Evolutionary conservation across 2,888 invertebrate genomes (phyloP), one percentile per base, ranked within the genome.

Genomic region (Chloromyia formosa): DNA sequence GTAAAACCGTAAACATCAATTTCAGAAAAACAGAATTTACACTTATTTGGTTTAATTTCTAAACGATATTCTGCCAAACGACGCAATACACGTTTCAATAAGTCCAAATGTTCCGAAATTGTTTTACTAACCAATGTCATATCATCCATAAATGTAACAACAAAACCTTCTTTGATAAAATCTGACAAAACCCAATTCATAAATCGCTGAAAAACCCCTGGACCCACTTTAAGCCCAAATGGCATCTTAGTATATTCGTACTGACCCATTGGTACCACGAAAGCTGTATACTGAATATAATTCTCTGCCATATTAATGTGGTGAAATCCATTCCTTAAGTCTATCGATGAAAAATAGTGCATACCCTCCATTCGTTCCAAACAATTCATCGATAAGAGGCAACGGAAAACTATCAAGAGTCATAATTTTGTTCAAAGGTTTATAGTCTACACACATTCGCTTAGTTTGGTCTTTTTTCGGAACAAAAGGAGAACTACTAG

Each of bases 91-190:
- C 74, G 42, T 20, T 64, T 74, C 22, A 78, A 75, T 14, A 73
- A 74, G 40, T 75, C 58, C 18, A 79, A 74, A 76, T 78, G 78
- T 72, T 78, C 76, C 10, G 75, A 74, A 66, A 77, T 72, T 62
- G 77, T 71, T 61, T 77, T 73, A 14, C 77, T 78, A n/a, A 77
- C 78, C 10, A 80, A 75, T 45, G 80, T 53, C 10, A 81, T 75
- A 76, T 81, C 80, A 64, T 80, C 80, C 74, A 80, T 77, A 75
- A 80, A 80, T 23, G 80, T 75, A 1, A 77, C 60, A 16, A 79
- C 53, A 60, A 75, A 76, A 10, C 77, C 77, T 0, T 75, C 75
- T 22, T 73, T 45, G 53, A 79, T 73, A 18, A 77, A 75, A 40
- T 78, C 75, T 40, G 49, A 9, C 53, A 80, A 77, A 54, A 78